Conservation (phyloP, 1,140 invertebrate species). For the Cepaea nemoralis region DNA sequence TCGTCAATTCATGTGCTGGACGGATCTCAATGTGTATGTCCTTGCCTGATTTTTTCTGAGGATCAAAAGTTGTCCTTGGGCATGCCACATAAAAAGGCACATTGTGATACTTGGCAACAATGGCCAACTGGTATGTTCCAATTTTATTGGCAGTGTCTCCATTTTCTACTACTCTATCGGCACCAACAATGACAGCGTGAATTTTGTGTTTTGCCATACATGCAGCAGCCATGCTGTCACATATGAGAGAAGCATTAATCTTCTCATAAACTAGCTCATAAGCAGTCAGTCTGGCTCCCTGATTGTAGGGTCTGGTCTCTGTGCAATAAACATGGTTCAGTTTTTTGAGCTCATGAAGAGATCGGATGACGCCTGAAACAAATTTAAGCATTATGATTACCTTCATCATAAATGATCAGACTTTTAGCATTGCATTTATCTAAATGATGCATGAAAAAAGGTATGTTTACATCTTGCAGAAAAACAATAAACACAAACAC, state of each 20-base stretch:
- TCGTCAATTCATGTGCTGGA: conserved; percentile 89
- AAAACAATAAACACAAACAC: no score
- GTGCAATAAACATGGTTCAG: conserved; percentile 93
- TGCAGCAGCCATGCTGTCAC: conserved; percentile 94
- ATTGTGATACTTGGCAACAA: conserved; percentile 89
- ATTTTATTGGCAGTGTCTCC: conserved; percentile 99
- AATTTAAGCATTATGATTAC: no score
- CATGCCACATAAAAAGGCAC: conserved; percentile 97
- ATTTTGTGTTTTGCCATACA: conserved; percentile 82
- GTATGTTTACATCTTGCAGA: no score
- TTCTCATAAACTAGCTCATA: conserved; percentile 94
- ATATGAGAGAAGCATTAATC: conserved; percentile 92
- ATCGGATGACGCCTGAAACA: conserved; percentile 88
- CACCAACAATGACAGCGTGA: conserved; percentile 74
- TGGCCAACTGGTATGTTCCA: conserved; percentile 95
- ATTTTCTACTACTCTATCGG: conserved; percentile 84
- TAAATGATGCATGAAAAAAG: no score
- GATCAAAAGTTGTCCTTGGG: conserved; percentile 92
- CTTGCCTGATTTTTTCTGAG: conserved; percentile 82
- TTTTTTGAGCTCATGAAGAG: conserved; percentile 80
- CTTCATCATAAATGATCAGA: no score
- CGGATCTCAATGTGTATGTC: conserved; percentile 95
- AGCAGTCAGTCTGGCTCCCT: conserved; percentile 91
- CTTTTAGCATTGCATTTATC: no score
- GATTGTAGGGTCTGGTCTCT: conserved; percentile 98